Evolutionary conservation across 2,113 vertebrate genomes (phyloP).

Genomic region (Percopsis transmontana): DNA sequence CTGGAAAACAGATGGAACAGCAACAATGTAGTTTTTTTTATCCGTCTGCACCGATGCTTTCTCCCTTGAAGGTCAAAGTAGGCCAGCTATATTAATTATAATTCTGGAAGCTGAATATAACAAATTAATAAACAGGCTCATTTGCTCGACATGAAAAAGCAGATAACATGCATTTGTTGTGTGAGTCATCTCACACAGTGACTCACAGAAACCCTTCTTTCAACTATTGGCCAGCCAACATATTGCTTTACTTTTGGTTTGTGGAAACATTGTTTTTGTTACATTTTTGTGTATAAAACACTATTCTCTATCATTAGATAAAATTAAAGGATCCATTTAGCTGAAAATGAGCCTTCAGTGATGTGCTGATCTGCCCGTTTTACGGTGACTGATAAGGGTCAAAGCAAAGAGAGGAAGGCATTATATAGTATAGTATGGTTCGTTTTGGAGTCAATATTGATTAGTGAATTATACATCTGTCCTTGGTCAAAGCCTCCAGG

Average conservation of each 20-base stretch:
- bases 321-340: too few species aligned
- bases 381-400: too few species aligned
- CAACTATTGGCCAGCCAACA: slow-evolving; percentile 43
- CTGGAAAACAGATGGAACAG: background rate
- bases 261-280: background rate
- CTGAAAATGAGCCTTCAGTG: too few species aligned
- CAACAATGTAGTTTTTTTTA: background rate
- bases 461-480: too few species aligned
- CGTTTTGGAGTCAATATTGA: too few species aligned
- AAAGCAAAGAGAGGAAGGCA: too few species aligned
- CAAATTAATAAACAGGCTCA: slow-evolving; percentile 40
- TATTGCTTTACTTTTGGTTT: slow-evolving; percentile 10
- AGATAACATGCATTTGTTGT: slow-evolving; percentile 47
- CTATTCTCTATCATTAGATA: too few species aligned
- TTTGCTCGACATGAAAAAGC: slow-evolving; percentile 35
- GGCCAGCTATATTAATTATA: background rate
- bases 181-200: slow-evolving; percentile 42
- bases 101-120: slow-evolving; percentile 1
- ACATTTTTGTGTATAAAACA: too few species aligned
- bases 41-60: background rate
- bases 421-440: too few species aligned
- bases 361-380: too few species aligned
- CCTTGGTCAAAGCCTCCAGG: too few species aligned
- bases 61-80: slow-evolving; percentile 7
- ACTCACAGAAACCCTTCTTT: slow-evolving; percentile 43